Evolutionary conservation across 2,113 vertebrate species (phyloP), one percentile per base, ranked within the genome.

Genomic region (Apteryx owenii): DNA sequence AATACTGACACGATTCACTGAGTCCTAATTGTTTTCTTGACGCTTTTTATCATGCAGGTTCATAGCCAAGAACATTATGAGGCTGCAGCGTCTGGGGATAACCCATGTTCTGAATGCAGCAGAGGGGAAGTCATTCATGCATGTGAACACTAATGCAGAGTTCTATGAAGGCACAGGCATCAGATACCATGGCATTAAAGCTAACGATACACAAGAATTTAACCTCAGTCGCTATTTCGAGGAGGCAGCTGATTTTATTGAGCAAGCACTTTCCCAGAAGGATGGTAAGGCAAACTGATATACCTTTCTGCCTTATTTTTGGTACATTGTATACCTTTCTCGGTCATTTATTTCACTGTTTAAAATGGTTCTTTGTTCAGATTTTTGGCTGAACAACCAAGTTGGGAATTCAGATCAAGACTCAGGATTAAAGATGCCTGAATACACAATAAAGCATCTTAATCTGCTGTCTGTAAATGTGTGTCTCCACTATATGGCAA

Each of bases 101-200:
- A 99, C 99, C 26, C 99, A 99, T 4, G 97, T 99, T 95, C 98
- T 99, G 85, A 99, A 99, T 28, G 98, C 99, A 18, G 99, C 99
- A 2, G 99, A 99, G 95, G 99, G 99, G 72, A 99, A 98, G 96
- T 99, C 99, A 68, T 99, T 99, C 97, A 99, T 99, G 99, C 99
- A 99, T 5, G 99, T 99, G 95, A 99, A 99, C 98, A 99, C 99
- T 85, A 99, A 97, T 19, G 98, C 98, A n/a, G 99, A 98, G 62
- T 99, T 99, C 98, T 99, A 99, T 88, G 96, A 98, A 77, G 99
- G 99, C 95, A 99, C 99, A 3, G 99, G 98, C 95, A 99, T 99
- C 98, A 98, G 95, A 76, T 99, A 99, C 98, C 98, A 99, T 72
- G 99, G 99, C 91, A 99, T 99, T 96, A 98, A 98, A 97, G 99